phyloP scores from a whole-genome alignment of 2,888 invertebrate genomes.

The Serrognathus titanus region DNA sequence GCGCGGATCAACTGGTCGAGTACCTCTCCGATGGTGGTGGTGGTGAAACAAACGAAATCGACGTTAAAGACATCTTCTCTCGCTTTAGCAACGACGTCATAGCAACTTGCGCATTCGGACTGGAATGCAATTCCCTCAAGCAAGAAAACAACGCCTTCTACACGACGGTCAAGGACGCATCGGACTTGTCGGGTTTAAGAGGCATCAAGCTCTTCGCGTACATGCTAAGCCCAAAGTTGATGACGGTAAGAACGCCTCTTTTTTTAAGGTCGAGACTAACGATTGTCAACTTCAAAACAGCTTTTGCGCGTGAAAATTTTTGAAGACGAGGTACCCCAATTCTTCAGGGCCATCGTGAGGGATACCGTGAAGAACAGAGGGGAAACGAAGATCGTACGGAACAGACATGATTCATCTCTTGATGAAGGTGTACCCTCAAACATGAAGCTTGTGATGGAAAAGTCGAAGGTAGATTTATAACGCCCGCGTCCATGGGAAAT shows the following conservation, averaged over 20 bases:
- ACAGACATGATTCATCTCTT: constrained; percentile 46
- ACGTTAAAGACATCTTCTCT: constrained; percentile 47
- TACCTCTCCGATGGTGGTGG: constrained; percentile 26
- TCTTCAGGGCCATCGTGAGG: constrained; percentile 31
- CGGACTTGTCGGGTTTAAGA: not conserved
- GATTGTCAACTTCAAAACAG: not conserved
- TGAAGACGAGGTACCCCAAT: constrained; percentile 18
- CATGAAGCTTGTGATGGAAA: not conserved
- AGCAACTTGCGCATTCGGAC: constrained; percentile 51
- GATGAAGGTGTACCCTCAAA: constrained; percentile 30
- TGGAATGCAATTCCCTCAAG: constrained; percentile 52
- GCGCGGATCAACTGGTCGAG: constrained; percentile 22
- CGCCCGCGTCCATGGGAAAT: not conserved
- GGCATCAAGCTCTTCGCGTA: too few relatives aligned
- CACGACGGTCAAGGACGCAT: constrained; percentile 40
- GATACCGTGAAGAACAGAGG: constrained; percentile 33
- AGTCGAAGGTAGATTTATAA: constrained; percentile 3
- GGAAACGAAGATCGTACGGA: constrained; percentile 34
- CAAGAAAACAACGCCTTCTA: constrained; percentile 54
- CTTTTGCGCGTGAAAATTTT: constrained; percentile 17
- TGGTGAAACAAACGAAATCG: constrained; percentile 30
- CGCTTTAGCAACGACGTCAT: constrained; percentile 53
- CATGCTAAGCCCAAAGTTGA: too few relatives aligned
- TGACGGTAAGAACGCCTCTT: too few relatives aligned
- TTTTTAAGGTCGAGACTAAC: not conserved